Evolutionary conservation across 2,888 invertebrate genomes (phyloP).

Genomic region (Barypeithes pellucidus): DNA sequence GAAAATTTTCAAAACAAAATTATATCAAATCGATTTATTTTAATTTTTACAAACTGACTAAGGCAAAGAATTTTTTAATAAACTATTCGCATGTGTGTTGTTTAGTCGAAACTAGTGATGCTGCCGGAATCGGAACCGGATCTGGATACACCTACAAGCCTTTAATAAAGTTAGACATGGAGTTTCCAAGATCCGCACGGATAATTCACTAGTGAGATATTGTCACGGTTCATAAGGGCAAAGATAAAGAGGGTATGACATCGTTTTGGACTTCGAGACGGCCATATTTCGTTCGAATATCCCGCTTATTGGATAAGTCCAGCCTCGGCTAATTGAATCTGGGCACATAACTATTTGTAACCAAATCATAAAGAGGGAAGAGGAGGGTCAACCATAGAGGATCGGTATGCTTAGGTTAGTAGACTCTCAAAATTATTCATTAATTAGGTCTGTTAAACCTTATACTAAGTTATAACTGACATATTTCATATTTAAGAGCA

Average conservation of each 20-base stretch:
- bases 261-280: constrained; percentile 5
- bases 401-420: too few relatives aligned
- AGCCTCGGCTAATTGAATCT: constrained; percentile 7
- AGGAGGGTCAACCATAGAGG: background rate
- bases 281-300: constrained; percentile 4
- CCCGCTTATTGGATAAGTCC: constrained; percentile 7
- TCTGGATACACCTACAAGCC: background rate
- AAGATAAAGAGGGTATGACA: constrained; percentile 27
- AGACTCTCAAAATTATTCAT: too few relatives aligned
- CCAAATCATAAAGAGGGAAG: background rate
- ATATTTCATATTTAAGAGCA: too few relatives aligned
- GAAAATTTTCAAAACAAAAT: too few relatives aligned
- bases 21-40: too few relatives aligned
- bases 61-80: too few relatives aligned
- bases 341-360: constrained; percentile 4
- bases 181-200: constrained; percentile 5
- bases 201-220: constrained; percentile 22
- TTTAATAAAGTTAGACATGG: constrained; percentile 8
- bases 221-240: constrained; percentile 13
- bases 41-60: too few relatives aligned
- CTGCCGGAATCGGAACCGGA: background rate
- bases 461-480: too few relatives aligned
- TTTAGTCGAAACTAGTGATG: too few relatives aligned
- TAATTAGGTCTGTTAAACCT: background rate
- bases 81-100: too few relatives aligned